Evolutionary conservation across 2,888 invertebrate species (phyloP).

Genomic region (Leptopilina syphax): DNA sequence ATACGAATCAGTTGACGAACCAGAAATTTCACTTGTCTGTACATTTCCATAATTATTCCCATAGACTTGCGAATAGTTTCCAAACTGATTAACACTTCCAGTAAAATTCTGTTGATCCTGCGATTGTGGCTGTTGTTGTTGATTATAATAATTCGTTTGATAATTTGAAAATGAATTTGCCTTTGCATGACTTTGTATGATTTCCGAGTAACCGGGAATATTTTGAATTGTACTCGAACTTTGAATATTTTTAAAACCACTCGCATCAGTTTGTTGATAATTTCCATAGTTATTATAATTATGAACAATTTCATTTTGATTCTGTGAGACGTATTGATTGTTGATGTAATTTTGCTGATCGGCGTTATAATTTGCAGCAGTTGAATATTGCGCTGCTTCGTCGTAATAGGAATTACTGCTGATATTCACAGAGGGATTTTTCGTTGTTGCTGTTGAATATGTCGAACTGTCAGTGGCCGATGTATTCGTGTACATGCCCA

Average conservation of each 20-base stretch:
- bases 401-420: conserved; percentile 34
- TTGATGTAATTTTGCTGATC: conserved; percentile 42
- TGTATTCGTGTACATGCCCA: conserved; percentile 50
- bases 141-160: conserved; percentile 59
- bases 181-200: conserved; percentile 72
- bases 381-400: background rate
- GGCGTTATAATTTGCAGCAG: conserved; percentile 31
- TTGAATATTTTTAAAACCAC: conserved; percentile 66
- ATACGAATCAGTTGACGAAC: conserved; percentile 62
- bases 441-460: conserved; percentile 41
- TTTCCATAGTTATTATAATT: conserved; percentile 59
- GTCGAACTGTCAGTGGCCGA: conserved; percentile 47
- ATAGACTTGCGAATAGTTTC: conserved; percentile 59
- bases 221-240: conserved; percentile 65
- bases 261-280: conserved; percentile 61
- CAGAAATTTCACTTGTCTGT: conserved; percentile 41
- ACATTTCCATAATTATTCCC: conserved; percentile 57
- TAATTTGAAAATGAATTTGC: conserved; percentile 59
- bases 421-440: background rate
- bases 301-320: background rate
- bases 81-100: conserved; percentile 57
- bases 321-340: conserved; percentile 21
- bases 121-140: background rate
- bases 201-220: conserved; percentile 59
- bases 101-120: conserved; percentile 57